phyloP scores from a whole-genome alignment of 2,888 invertebrate species.

The Eutolmus rufibarbis region DNA sequence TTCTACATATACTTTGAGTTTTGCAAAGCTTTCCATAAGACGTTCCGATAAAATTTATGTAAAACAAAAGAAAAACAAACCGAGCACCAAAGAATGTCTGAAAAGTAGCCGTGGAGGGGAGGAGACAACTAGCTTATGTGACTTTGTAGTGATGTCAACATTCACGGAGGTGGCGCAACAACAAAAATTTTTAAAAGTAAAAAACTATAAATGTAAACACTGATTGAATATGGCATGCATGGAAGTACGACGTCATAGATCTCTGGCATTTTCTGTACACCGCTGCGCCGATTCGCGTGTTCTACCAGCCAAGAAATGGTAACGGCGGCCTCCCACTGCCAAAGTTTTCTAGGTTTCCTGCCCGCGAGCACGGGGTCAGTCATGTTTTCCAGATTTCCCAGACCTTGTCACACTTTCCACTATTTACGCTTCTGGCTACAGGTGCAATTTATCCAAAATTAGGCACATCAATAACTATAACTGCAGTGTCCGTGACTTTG shows the following conservation, averaged over 20 bases:
- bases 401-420: not conserved
- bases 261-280: not conserved
- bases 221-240: not conserved
- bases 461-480: slow-evolving; percentile 8
- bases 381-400: not conserved
- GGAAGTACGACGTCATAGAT: not conserved
- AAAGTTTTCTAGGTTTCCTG: not conserved
- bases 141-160: not conserved
- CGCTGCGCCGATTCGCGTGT: not conserved
- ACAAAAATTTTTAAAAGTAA: not conserved
- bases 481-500: slow-evolving; percentile 23
- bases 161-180: not conserved
- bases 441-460: not conserved
- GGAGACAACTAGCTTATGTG: not conserved
- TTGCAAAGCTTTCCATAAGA: slow-evolving; percentile 14
- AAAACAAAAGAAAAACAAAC: slow-evolving; percentile 23
- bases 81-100: not conserved
- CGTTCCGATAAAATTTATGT: slow-evolving; percentile 30
- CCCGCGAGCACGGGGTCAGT: not conserved
- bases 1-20: not conserved
- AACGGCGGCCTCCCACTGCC: not conserved
- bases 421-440: not conserved
- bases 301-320: not conserved
- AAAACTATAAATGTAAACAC: not conserved
- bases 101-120: not conserved